A percentile compares a stretch with the other conserved stretches of the same genome.
phyloP scores from a whole-genome alignment of 2,888 invertebrate genomes.

The Cryptus armator region DNA sequence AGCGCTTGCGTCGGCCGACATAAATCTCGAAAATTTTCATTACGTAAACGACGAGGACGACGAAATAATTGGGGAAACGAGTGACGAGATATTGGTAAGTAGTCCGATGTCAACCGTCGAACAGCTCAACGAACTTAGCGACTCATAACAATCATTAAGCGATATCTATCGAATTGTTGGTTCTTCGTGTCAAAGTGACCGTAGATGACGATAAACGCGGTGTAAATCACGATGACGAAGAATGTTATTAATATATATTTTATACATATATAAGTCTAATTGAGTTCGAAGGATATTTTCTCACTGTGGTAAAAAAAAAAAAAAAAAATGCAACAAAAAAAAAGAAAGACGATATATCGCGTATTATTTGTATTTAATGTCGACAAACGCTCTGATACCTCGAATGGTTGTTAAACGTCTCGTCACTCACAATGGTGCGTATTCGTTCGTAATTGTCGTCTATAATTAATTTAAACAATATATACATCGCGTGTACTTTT shows the following conservation, averaged over 20 bases:
- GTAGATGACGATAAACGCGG: conserved; percentile 32
- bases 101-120: conserved; percentile 73
- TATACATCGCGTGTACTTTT: conserved; percentile 25
- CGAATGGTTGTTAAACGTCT: neutral
- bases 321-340: neutral
- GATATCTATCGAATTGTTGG: conserved; percentile 60
- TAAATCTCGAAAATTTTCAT: conserved; percentile 86
- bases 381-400: neutral
- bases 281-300: conserved; percentile 59
- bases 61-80: conserved; percentile 78
- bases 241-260: conserved; percentile 62
- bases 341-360: conserved; percentile 16
- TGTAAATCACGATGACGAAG: conserved; percentile 39
- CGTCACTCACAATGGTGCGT: conserved; percentile 40
- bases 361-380: conserved; percentile 61
- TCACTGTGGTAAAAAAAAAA: conserved; percentile 37
- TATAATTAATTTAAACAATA: conserved; percentile 32
- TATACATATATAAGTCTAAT: conserved; percentile 56
- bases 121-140: conserved; percentile 72
- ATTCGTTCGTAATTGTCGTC: conserved; percentile 25
- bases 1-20: conserved; percentile 86
- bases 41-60: conserved; percentile 83
- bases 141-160: conserved; percentile 73
- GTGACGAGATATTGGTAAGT: conserved; percentile 39
- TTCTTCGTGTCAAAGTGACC: conserved; percentile 50